A percentile compares a stretch with the other conserved stretches of the same genome.
phyloP scores from a whole-genome alignment of 1,140 invertebrate genomes.

The Drosophila azteca region DNA sequence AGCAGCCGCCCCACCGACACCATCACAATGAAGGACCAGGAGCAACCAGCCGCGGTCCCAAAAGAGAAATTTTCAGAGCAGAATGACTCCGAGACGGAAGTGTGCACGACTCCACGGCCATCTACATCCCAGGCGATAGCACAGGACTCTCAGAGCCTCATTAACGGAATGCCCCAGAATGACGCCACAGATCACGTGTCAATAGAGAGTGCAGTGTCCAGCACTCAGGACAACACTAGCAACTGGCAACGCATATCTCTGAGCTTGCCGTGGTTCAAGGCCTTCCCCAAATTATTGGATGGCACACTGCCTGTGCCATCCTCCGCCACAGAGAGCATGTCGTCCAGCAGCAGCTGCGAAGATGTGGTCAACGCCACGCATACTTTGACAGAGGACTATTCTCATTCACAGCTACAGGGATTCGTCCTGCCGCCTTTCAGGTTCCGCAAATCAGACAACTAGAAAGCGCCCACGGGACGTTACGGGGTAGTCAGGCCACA shows the following conservation, averaged over 20 bases:
- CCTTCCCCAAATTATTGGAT: no score
- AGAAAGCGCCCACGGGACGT: no score
- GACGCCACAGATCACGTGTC: no score
- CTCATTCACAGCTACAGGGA: no score
- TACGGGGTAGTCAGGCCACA: no score
- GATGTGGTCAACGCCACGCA: not conserved
- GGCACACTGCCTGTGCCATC: not conserved
- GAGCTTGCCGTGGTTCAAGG: constrained; percentile 18
- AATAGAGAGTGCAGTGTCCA: not conserved
- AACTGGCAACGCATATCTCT: constrained; percentile 15
- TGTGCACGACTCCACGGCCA: constrained; percentile 30
- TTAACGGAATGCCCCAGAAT: no score
- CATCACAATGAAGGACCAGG: not conserved
- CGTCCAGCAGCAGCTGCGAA: not conserved
- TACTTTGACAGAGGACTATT: no score
- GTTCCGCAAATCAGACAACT: no score
- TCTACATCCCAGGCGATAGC: not conserved
- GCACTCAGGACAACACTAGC: not conserved
- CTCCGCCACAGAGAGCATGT: not conserved
- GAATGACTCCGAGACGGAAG: constrained; percentile 22
- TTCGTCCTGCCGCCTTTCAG: no score
- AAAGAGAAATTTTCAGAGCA: no score
- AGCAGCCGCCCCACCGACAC: not conserved
- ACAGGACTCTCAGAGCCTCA: not conserved
- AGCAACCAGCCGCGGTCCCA: not conserved